A percentile compares a stretch with the other conserved stretches of the same genome.
Conservation (phyloP, 1,140 invertebrate genomes). For the Drosophila aff. region DNA sequence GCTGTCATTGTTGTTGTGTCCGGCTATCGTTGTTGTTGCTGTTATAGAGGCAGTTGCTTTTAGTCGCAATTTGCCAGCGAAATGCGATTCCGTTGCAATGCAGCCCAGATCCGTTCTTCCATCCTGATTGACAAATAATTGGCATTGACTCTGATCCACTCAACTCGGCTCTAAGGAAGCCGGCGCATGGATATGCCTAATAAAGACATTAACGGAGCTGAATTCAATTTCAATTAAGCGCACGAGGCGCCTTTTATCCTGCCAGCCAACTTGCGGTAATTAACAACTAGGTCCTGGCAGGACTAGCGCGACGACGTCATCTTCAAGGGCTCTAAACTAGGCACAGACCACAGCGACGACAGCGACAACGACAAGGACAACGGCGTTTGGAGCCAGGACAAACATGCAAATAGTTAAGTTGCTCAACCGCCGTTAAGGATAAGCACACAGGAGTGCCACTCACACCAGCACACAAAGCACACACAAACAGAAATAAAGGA, state of each 20-base stretch:
- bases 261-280: constrained; percentile 49
- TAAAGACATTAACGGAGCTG: constrained; percentile 52
- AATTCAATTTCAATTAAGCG: constrained; percentile 71
- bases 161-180: constrained; percentile 23
- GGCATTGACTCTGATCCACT: constrained; percentile 25
- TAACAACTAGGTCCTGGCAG: constrained; percentile 40
- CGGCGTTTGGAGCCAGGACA: constrained; percentile 31
- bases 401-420: constrained; percentile 80
- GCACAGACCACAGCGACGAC: constrained; percentile 28
- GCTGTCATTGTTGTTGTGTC: constrained; percentile 41
- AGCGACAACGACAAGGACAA: constrained; percentile 46
- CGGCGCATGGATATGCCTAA: constrained; percentile 17
- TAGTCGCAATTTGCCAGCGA: constrained; percentile 65
- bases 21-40: not conserved
- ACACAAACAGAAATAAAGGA: constrained; percentile 24
- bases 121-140: constrained; percentile 61
- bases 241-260: constrained; percentile 41
- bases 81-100: constrained; percentile 47
- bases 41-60: constrained; percentile 55
- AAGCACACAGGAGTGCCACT: constrained; percentile 75
- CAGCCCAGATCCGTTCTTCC: not conserved
- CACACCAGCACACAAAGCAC: constrained; percentile 17
- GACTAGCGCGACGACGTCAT: constrained; percentile 55
- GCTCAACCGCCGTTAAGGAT: constrained; percentile 74
- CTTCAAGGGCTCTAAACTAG: constrained; percentile 46